Base-by-base conservation (phyloP, 2,888 invertebrate species). In the Phaedon cochleariae region DNA sequence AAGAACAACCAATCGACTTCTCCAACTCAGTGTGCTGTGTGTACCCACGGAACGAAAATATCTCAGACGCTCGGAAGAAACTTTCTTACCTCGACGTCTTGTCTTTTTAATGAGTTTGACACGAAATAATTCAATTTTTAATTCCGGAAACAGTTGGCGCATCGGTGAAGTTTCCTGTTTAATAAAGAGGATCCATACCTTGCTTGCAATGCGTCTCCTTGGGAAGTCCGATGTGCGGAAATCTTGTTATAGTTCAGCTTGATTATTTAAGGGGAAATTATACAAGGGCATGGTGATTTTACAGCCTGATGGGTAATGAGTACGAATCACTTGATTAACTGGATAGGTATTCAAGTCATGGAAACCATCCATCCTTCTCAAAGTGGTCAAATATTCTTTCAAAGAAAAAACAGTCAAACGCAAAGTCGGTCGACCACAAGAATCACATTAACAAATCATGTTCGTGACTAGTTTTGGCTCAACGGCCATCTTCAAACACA, bases 61-160 rank as follows among this genome's bases (percentile, higher is more conserved):
- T 18, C n/a, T 10, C 22, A 26, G 20, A 41, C 57, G 10, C 6
- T 45, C n/a, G n/a, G 9, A 41, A 26, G 20, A 57, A 57, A 57
- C 45, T 57, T 57, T 57, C 15, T 26, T 7, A 45, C 45, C 45
- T 41, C 45, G 26, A 57, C 57, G 45, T 57, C 45, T 57, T 57
- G 57, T 22, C 45, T 22, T 45, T 31, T 21, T 21, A 57, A 57
- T 57, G 54, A 37, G 34, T 37, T 54, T 54, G 57, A 57, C 57
- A 57, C 45, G 45, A 26, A 45, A 57, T 57, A 57, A 57, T 57
- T 57, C 57, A 45, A 57, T 57, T 57, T 57, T 57, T 57, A 57
- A 57, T 57, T 57, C 57, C 26, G 26, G 17, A 29, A 57, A 57
- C 57, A 57, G 57, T 57, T 57, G 57, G 55, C 41, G 45, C 54